Conservation (phyloP, 1,140 invertebrate species). For the Neotoxoptera formosana region DNA sequence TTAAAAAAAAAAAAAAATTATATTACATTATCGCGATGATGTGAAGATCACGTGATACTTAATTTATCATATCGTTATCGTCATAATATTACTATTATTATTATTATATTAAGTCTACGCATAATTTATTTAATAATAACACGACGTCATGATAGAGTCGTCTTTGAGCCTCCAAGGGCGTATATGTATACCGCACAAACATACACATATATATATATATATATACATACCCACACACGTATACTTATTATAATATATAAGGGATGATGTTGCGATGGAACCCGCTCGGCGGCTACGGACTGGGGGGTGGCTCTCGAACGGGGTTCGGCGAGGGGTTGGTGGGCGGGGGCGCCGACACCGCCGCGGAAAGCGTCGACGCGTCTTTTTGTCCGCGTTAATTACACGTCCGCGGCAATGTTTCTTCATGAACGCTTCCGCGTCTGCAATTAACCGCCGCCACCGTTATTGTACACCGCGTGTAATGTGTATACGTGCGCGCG, state of each 20-base stretch:
- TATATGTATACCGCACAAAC: neutral
- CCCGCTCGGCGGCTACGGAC: neutral
- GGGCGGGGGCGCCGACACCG: neutral
- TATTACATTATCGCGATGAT: too few relatives aligned
- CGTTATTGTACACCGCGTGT: neutral
- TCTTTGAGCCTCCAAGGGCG: neutral
- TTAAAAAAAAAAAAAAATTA: too few relatives aligned
- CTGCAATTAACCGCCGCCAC: slow-evolving; percentile 45
- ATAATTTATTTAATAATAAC: neutral
- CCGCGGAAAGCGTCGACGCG: neutral
- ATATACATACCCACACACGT: neutral
- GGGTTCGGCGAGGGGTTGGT: too few relatives aligned
- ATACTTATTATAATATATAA: neutral
- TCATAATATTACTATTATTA: neutral
- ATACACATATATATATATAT: too few relatives aligned
- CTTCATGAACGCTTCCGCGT: slow-evolving; percentile 46
- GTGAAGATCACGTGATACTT: too few relatives aligned
- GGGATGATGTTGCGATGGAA: neutral
- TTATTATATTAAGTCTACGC: neutral
- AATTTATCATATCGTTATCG: too few relatives aligned
- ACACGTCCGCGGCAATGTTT: slow-evolving; percentile 55
- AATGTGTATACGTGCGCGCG: neutral
- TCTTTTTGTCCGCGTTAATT: slow-evolving; percentile 58
- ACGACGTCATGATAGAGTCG: neutral
- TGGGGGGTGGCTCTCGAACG: neutral